Evolutionary conservation across 1,140 invertebrate species (phyloP).

Genomic region (Elymnias hypermnestra): DNA sequence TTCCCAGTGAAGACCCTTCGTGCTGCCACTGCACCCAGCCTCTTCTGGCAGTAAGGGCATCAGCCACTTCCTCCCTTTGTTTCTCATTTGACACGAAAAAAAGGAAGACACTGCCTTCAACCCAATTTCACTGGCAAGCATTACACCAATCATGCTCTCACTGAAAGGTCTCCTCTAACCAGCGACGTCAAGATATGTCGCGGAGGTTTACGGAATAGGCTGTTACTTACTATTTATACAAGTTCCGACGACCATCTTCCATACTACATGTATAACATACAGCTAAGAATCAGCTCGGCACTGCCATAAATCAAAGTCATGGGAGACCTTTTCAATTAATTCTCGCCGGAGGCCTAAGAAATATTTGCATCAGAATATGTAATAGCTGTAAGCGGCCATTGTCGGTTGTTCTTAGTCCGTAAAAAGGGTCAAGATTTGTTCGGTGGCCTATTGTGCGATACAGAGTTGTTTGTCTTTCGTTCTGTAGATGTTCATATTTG

Average conservation of each 20-base stretch:
- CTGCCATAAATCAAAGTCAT: constrained; percentile 58
- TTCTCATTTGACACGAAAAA: no score
- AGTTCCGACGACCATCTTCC: not conserved
- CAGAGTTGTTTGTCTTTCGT: constrained; percentile 53
- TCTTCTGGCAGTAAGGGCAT: no score
- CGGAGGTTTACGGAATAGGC: no score
- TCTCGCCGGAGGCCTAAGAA: constrained; percentile 47
- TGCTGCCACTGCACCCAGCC: no score
- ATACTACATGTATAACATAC: constrained; percentile 9
- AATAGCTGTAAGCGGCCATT: constrained; percentile 50
- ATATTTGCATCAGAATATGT: constrained; percentile 68
- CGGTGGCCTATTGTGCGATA: constrained; percentile 46
- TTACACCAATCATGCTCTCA: no score
- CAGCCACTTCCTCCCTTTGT: no score
- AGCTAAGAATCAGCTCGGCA: constrained; percentile 9
- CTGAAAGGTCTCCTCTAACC: no score
- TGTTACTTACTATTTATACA: no score
- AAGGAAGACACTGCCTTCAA: no score
- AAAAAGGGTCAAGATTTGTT: constrained; percentile 66
- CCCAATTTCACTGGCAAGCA: no score
- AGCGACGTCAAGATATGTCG: no score
- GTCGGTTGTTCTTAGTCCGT: constrained; percentile 41
- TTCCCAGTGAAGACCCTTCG: no score
- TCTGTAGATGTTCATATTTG: constrained; percentile 33
- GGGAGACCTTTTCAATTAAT: constrained; percentile 67